Conservation (phyloP, 2,888 invertebrate genomes). For the Luffia ferchaultella region DNA sequence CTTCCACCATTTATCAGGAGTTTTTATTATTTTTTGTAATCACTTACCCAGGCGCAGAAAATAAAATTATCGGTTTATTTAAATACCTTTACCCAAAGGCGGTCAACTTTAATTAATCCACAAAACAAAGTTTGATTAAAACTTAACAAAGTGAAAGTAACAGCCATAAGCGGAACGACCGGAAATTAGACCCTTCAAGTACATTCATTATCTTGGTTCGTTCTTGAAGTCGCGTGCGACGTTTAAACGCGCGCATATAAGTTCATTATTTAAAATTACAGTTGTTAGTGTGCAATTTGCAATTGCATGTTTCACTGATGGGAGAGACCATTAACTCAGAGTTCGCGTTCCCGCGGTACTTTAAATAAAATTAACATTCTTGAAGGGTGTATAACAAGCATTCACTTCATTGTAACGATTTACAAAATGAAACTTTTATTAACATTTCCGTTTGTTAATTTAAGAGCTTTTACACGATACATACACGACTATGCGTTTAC, state of each 20-base stretch:
- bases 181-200: slow-evolving; percentile 3
- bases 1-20: no score
- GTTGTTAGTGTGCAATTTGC: slow-evolving; percentile 38
- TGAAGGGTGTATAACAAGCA: neutral
- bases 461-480: no score
- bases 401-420: neutral
- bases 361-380: neutral
- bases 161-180: neutral
- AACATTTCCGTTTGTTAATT: no score
- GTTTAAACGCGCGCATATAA: slow-evolving; percentile 20
- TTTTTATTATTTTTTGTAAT: no score
- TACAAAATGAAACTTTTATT: neutral
- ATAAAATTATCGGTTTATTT: no score
- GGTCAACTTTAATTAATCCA: neutral
- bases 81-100: no score
- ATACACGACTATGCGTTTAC: no score
- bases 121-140: neutral
- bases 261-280: slow-evolving; percentile 45
- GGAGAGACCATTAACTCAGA: slow-evolving; percentile 24
- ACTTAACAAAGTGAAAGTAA: neutral
- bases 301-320: slow-evolving; percentile 36
- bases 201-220: neutral
- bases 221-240: slow-evolving; percentile 11
- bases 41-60: no score
- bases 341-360: slow-evolving; percentile 3